A percentile compares a stretch with the other conserved stretches of the same genome.
phyloP scores from a whole-genome alignment of 1,140 invertebrate species.

The Lordiphosa collinella region DNA sequence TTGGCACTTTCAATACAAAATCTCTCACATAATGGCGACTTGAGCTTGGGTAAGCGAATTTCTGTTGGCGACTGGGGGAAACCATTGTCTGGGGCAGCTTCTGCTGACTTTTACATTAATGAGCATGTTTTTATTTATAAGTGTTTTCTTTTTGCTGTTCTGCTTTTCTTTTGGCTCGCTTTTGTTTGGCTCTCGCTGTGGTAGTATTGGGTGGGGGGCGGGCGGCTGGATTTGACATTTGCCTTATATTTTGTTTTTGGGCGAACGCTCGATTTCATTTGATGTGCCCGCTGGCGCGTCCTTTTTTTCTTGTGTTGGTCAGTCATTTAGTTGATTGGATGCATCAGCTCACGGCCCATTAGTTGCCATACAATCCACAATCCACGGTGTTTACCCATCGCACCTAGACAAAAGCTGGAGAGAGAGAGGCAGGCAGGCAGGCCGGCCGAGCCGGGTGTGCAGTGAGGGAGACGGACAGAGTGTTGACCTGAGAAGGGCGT shows the following conservation, averaged over 20 bases:
- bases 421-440: too few relatives aligned
- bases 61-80: conserved; percentile 2
- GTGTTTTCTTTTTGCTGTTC: conserved; percentile 39
- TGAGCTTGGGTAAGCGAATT: background rate
- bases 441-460: too few relatives aligned
- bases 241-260: conserved; percentile 11
- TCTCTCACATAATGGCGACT: conserved; percentile 43
- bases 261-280: conserved; percentile 68
- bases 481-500: conserved; percentile 59
- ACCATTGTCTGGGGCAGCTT: conserved; percentile 14
- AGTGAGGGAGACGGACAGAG: conserved; percentile 9
- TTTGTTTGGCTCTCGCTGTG: conserved; percentile 1
- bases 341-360: conserved; percentile 3
- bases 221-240: conserved; percentile 44
- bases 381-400: conserved; percentile 57
- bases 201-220: background rate
- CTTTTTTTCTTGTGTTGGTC: conserved; percentile 28
- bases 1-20: conserved; percentile 69
- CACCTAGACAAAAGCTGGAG: conserved; percentile 17
- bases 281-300: conserved; percentile 55
- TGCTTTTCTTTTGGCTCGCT: conserved; percentile 19
- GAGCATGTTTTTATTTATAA: conserved; percentile 77
- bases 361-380: background rate
- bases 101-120: conserved; percentile 71
- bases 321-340: conserved; percentile 68